Evolutionary conservation across 2,113 vertebrate genomes (phyloP).

Genomic region (Sphaerodactylus townsendi): DNA sequence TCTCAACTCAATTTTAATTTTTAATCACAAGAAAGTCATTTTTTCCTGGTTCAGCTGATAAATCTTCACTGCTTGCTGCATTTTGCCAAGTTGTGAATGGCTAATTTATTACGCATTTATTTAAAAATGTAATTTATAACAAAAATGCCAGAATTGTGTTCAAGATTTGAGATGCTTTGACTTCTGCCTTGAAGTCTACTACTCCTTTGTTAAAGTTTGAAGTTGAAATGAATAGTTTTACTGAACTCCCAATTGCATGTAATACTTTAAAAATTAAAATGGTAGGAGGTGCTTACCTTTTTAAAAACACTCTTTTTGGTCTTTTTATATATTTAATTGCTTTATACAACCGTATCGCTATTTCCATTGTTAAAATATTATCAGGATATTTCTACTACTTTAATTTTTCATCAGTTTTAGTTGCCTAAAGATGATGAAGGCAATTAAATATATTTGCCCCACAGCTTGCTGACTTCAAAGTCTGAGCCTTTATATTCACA

Average conservation of each 20-base stretch:
- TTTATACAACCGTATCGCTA: not conserved
- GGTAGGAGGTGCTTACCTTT: rapidly evolving
- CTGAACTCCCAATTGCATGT: not conserved
- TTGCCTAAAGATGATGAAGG: not conserved
- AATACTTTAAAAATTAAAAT: not conserved
- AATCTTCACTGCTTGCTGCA: conserved; percentile 33
- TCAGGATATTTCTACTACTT: not conserved
- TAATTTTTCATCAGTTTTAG: not conserved
- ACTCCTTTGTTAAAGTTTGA: not conserved
- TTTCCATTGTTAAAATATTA: not conserved
- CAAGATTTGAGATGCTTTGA: conserved; percentile 14
- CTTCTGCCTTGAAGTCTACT: conserved; percentile 26
- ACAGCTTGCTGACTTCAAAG: too few relatives aligned
- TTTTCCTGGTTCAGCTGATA: conserved; percentile 49
- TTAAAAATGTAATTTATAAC: not conserved
- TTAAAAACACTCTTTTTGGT: rapidly evolving
- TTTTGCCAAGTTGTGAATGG: conserved; percentile 42
- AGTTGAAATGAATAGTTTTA: not conserved
- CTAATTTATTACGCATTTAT: conserved; percentile 47
- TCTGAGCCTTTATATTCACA: too few relatives aligned
- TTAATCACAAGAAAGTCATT: conserved; percentile 43
- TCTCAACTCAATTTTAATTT: conserved; percentile 39
- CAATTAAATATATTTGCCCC: not conserved
- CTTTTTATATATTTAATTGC: not conserved
- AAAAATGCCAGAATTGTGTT: not conserved